Evolutionary conservation across 2,113 vertebrate genomes (phyloP), one percentile per base, ranked within the genome.

Genomic region (Myiopsitta monachus): DNA sequence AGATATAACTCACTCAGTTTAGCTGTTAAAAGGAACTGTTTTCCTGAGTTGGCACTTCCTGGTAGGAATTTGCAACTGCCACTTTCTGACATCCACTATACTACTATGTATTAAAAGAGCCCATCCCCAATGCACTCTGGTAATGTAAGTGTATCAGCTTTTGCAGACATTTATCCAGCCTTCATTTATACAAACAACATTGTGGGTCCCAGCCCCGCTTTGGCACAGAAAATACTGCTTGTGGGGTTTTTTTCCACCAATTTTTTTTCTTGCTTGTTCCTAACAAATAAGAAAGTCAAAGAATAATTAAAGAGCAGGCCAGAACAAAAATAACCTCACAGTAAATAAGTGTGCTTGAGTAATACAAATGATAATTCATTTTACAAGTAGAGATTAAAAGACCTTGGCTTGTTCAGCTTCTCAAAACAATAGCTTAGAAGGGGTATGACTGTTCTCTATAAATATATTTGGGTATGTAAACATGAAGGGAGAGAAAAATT

Each of bases 321-420:
- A 83, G 72, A 83, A 83, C 54, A 55, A 89, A 92, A 92, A 70
- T 87, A 92, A 87, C 72, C 63, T 66, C 66, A 47, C 19, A 52
- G 68, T 68, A 96, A 96, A 92, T 74, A 95, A 92, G 70, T 54
- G 57, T 95, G 78, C 82, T 91, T 86, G 22, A 91, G 78, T 74
- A 95, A 91, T 89, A 95, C 83, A 96, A 97, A 96, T 87, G 57
- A 91, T 95, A 92, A 94, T 96, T 94, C 94, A 87, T 95, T 91
- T 95, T 92, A 92, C 84, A 92, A 7, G 70, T 38, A 79, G 67
- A 95, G 81, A 90, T 95, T 96, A 94, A 90, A 92, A 79, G 91
- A 96, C 52, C 59, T 95, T 87, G 78, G 84, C 84, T 96, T 92
- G 89, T 85, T 95, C 91, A 94, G 83, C 66, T 92, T 84, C 95